Percentiles rank a stretch among this genome's conserved stretches.
These are phyloP conservation scores for Magallana angulata DNA, from an alignment of 1,140 invertebrate species.

Conservation along the genomic window DNA sequence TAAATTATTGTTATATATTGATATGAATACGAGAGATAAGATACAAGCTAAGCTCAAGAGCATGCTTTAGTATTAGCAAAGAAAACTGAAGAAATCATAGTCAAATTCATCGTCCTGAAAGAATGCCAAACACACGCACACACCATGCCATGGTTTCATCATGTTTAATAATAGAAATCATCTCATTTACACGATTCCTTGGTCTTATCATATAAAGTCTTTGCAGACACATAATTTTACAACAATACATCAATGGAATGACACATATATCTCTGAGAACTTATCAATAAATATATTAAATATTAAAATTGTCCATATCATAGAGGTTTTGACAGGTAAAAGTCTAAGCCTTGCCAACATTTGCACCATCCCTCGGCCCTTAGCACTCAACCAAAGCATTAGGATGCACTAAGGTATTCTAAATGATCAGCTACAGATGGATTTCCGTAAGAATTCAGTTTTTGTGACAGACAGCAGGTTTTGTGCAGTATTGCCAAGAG, in stretches of 20 bases:
- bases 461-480: not conserved
- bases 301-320: slow-evolving; percentile 22
- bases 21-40: too few species aligned
- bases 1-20: too few species aligned
- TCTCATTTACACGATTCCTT: slow-evolving; percentile 5
- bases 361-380: slow-evolving; percentile 30
- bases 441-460: slow-evolving; percentile 5
- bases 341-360: not conserved
- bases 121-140: slow-evolving; percentile 24
- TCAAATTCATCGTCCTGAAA: not conserved
- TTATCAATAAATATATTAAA: slow-evolving; percentile 20
- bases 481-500: slow-evolving; percentile 10
- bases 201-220: not conserved
- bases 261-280: not conserved
- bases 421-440: not conserved
- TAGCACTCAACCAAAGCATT: not conserved
- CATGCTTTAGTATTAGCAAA: slow-evolving; percentile 11
- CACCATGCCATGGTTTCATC: slow-evolving; percentile 21
- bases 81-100: not conserved
- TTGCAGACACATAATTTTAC: slow-evolving; percentile 7
- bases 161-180: slow-evolving; percentile 23
- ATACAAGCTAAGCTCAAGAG: slow-evolving; percentile 1
- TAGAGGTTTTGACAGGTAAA: not conserved
- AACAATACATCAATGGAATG: slow-evolving; percentile 9
- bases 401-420: slow-evolving; percentile 7